These are phyloP conservation scores for Spinus pinus DNA, from an alignment of 2,797 vertebrate species.

Conservation along the genomic window DNA sequence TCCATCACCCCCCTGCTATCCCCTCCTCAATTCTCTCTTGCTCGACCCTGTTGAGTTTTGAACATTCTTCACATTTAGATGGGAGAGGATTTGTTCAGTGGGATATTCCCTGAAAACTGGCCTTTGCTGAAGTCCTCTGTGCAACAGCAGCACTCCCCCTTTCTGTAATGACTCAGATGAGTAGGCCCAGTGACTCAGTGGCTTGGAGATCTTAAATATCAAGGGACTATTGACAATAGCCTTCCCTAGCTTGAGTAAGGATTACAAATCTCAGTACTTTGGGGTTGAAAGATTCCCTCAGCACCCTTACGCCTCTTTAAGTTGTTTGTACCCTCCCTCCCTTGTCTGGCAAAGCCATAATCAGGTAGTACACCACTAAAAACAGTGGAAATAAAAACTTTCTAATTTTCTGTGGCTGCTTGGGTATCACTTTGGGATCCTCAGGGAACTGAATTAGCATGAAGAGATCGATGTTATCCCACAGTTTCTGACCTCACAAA, in stretches of 20 bases:
- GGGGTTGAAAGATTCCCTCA: neutral
- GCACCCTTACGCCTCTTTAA: neutral
- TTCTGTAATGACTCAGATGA: slow-evolving; percentile 40
- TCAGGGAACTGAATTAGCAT: neutral
- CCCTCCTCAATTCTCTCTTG: neutral
- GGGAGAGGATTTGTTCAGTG: neutral
- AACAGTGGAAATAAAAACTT: neutral
- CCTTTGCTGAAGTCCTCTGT: neutral
- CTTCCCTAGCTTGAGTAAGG: slow-evolving; percentile 10
- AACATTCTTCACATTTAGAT: neutral
- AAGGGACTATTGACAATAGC: slow-evolving; percentile 25
- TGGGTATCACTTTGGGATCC: neutral
- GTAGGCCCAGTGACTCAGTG: slow-evolving; percentile 57
- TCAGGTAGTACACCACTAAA: neutral
- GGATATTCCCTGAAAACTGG: neutral
- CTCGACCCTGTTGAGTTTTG: neutral
- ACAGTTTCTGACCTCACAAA: neutral
- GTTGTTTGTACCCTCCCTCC: neutral
- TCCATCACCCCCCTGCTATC: neutral
- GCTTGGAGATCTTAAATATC: slow-evolving; percentile 51
- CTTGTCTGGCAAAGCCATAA: neutral
- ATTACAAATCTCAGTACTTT: slow-evolving; percentile 2
- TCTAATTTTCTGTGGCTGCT: neutral
- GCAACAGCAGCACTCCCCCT: neutral
- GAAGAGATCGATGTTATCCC: neutral